Evolutionary conservation across 1,140 invertebrate genomes (phyloP), one percentile per base, ranked within the genome.

Genomic region (Coboldia fuscipes): DNA sequence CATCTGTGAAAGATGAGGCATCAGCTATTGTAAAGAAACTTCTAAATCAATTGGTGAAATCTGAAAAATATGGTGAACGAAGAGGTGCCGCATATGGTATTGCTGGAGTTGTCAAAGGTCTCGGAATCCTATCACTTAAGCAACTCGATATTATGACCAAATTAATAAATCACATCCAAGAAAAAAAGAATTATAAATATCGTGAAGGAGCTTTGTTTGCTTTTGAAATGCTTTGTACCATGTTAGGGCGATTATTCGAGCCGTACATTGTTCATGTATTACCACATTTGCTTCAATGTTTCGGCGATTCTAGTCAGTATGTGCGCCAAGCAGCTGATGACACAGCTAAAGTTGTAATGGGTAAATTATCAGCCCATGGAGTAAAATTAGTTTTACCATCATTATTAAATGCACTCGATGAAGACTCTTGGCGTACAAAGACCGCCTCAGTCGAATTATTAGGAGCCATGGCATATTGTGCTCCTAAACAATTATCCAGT

Each of bases 391-490:
- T 98, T 30, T 60, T 97, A 32, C 79, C 79, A 3, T 83, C 89
- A 45, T 65, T 98, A 32, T 60, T 98, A 23, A 75, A 79, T 41
- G 93, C 89, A 30, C 60, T 98, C 24, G 84, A 97, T 51, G 86
- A 97, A 55, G 93, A 98, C 61, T 92, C 89, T 1, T 99, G 96
- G 96, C 63, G 96, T 49, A 98, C 94, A 2, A 98, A 99, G 62
- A 85, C 86, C 26, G 88, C 83, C 16, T 94, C 90, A 1, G 88
- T 97, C 23, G 92, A 98, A 54, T 61, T 99, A 30, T 62, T 99
- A 1, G 94, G 93, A 24, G 83, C 88, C 18, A 93, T 94, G 89
- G 90, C 92, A 7, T 94, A 83, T 56, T 98, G 94, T 64, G 93
- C 94, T 6, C 94, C 94, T 0, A 96, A 96, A 56, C 94, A 98